Base-by-base conservation (phyloP, 2,797 vertebrate genomes). In the Clarias fuscus region DNA sequence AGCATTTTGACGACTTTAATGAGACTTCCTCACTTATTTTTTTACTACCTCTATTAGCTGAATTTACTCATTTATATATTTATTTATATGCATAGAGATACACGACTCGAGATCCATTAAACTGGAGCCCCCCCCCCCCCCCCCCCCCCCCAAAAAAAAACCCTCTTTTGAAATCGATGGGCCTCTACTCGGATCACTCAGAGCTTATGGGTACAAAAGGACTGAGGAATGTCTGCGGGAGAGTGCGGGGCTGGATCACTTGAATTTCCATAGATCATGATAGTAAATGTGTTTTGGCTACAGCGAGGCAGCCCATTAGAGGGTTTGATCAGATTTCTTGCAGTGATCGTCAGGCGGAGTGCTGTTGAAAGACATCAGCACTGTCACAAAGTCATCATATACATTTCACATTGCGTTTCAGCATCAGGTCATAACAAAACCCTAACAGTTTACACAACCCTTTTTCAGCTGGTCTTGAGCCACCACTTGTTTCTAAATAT, bases 41-140 rank as follows among this genome's bases (percentile, higher is more conserved):
- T 79, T 65, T 81, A 81, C 61, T 59, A 84, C 84, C 33, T 64
- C 83, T 81, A 84, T 40, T 72, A 84, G 88, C 58, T 43, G 27
- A 13, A 80, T 88, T 86, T 84, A 48, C 6, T 48, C 10, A 37
- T 37, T 37, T 33, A 33, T 33, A 33, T 33, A 33, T 33, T 33
- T 37, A 48, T 48, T 48, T 48, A 48, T 48, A 48, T 48, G 89
- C 91, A 91, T 88, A 88, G 86, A 90, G 88, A 91, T 91, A 90
- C 87, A 88, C 91, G 91, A 91, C 92, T 91, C 65, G 18, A 48
- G 71, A 92, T 92, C 94, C 93, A 94, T 94, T 94, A 93, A 90
- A 89, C 88, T 59, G 18, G 24, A 65, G 37, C 3, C 33, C 33
- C 37, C 37, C 37, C 37, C 37, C 33, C 33, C 33, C 33, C 1